A percentile compares a stretch with the other conserved stretches of the same genome.
Evolutionary conservation across 2,797 vertebrate genomes (phyloP).

Genomic region (Ctenopoma kingsleyae): DNA sequence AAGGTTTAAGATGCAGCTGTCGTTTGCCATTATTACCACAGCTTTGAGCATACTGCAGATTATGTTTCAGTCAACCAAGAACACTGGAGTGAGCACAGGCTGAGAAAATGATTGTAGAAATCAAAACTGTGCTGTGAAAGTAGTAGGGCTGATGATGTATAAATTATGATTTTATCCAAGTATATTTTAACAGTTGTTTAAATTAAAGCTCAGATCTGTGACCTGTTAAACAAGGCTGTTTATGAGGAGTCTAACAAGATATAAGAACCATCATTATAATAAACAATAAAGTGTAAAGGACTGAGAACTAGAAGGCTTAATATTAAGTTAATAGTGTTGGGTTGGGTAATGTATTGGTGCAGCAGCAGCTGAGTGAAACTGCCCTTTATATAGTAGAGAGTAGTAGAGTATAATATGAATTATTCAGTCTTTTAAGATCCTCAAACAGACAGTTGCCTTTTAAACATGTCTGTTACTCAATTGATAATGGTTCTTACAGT

Average conservation of each 20-base stretch:
- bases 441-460: background rate
- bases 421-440: background rate
- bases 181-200: background rate
- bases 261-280: background rate
- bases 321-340: constrained; percentile 25
- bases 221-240: background rate
- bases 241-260: background rate
- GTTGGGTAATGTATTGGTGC: background rate
- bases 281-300: background rate
- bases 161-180: too few relatives aligned
- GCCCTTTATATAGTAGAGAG: too few relatives aligned
- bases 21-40: background rate
- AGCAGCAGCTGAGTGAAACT: too few relatives aligned
- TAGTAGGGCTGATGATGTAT: background rate
- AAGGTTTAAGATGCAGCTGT: background rate
- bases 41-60: background rate
- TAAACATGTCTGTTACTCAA: background rate
- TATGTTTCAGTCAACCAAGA: background rate
- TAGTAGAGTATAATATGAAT: background rate
- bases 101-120: too few relatives aligned
- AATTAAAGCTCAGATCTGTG: background rate
- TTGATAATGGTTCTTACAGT: background rate
- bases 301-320: constrained; percentile 44
- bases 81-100: background rate
- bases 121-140: too few relatives aligned